These are phyloP conservation scores for Nesidiocoris tenuis DNA, from an alignment of 2,888 invertebrate genomes.

Conservation along the genomic window DNA sequence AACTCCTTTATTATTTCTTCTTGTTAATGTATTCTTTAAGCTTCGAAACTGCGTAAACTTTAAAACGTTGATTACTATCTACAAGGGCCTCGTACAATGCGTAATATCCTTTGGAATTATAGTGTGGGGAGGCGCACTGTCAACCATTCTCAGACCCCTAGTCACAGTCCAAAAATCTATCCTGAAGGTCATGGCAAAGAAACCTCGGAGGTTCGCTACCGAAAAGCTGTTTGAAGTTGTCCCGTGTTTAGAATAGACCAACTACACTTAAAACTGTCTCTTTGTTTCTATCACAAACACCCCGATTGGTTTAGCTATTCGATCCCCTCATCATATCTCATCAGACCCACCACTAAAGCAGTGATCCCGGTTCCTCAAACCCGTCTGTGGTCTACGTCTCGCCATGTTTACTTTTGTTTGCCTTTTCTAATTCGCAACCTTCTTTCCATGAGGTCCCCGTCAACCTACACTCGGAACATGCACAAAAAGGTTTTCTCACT, in stretches of 20 bases:
- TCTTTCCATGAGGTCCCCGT: no score
- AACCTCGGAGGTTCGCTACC: neutral
- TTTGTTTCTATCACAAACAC: neutral
- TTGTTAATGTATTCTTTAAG: no score
- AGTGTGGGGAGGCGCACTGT: neutral
- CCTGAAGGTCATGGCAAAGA: neutral
- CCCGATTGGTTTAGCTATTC: neutral
- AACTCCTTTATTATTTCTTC: conserved; percentile 3
- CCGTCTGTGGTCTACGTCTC: no score
- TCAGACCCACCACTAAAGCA: no score
- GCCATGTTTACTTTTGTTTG: no score
- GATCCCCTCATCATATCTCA: no score
- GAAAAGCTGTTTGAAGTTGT: neutral
- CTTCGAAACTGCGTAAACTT: no score
- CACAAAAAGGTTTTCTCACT: no score
- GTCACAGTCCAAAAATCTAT: neutral
- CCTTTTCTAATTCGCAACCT: no score
- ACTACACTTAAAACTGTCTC: neutral
- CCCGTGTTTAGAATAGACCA: neutral
- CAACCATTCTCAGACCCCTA: neutral
- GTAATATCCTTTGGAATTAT: neutral
- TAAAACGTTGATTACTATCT: neutral
- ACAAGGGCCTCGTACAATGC: neutral
- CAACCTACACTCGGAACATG: no score
- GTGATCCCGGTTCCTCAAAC: no score